Conservation (phyloP, 1,140 invertebrate species). For the Aphelenchoides avenae region DNA sequence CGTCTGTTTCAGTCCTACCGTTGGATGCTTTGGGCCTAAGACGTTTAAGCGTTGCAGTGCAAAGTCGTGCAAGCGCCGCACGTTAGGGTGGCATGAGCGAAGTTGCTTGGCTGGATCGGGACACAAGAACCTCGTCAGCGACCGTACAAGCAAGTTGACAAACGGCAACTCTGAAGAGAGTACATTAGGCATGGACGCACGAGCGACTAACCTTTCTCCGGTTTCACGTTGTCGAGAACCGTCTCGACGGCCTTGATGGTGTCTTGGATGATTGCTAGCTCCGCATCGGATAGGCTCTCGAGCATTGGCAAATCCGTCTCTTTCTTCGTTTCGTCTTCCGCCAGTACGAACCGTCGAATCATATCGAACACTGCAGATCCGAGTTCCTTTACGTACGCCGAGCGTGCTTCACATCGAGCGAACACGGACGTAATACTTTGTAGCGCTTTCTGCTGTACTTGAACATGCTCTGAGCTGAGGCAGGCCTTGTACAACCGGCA, state of each 20-base stretch:
- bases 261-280: conserved; percentile 49
- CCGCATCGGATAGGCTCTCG: conserved; percentile 26
- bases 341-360: conserved; percentile 40
- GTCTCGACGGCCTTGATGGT: conserved; percentile 69
- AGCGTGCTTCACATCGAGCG: conserved; percentile 61
- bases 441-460: conserved; percentile 74
- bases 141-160: conserved; percentile 46
- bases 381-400: conserved; percentile 40
- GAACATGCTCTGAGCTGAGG: conserved; percentile 71
- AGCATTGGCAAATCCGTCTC: conserved; percentile 41
- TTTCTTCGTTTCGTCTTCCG: conserved; percentile 8
- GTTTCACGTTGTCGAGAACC: conserved; percentile 69
- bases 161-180: conserved; percentile 32
- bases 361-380: conserved; percentile 42
- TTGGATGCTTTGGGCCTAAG: conserved; percentile 39
- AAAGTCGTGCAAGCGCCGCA: conserved; percentile 48
- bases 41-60: conserved; percentile 43
- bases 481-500: conserved; percentile 86
- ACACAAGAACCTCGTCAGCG: conserved; percentile 40
- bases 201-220: conserved; percentile 71
- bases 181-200: not conserved
- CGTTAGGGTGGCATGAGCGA: conserved; percentile 2
- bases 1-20: too few relatives aligned
- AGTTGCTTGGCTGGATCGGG: conserved; percentile 33
- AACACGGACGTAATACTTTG: conserved; percentile 74